Evolutionary conservation across 1,140 invertebrate species (phyloP), one percentile per base, ranked within the genome.

Genomic region (Hetaerina americana): DNA sequence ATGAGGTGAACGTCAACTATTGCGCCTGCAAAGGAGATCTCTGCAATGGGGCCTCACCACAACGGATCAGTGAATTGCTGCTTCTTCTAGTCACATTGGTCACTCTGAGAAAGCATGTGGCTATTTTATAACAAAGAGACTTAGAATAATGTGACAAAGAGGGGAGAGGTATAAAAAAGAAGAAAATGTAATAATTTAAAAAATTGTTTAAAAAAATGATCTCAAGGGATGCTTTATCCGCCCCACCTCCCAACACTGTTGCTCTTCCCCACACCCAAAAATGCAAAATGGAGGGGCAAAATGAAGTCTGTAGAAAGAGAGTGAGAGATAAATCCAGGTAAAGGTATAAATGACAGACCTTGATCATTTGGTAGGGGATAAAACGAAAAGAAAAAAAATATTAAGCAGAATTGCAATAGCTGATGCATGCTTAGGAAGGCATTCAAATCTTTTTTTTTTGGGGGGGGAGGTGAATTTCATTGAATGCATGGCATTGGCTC

Each of bases 1-100:
- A 90, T 71, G 89, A 93, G 71, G 85, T 93, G 0, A 84, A 87
- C 67, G 85, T 88, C 66, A 81, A 81, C 2, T 92, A 92, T 76
- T 94, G 92, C 79, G 84, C 89, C 26, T 93, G 92, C 77, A 87
- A 86, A 73, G 84, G 84, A 8, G 87, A 90, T 75, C 81, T 90
- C 5, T 94, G 92, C 80, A 94, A 94, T 76, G 77, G 80, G 26
- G 85, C 49, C 15, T 24, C 67, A 12, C 12, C 40, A 5, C 15
- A n/a, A n/a, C 40, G 40, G 15, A 57, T 57, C 40, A 57, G 40
- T 57, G 40, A 57, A 57, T n/a, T 57, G 3, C 40, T 57, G 3
- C 22, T 57, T 12, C 40, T 57, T 12, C 40, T 57, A 5, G 40
- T 57, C 10, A 57, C 40, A 57, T 57, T 57, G 40, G 40, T 57